Conservation (phyloP, 2,797 vertebrate species). For the Lepilemur septentrionalis region DNA sequence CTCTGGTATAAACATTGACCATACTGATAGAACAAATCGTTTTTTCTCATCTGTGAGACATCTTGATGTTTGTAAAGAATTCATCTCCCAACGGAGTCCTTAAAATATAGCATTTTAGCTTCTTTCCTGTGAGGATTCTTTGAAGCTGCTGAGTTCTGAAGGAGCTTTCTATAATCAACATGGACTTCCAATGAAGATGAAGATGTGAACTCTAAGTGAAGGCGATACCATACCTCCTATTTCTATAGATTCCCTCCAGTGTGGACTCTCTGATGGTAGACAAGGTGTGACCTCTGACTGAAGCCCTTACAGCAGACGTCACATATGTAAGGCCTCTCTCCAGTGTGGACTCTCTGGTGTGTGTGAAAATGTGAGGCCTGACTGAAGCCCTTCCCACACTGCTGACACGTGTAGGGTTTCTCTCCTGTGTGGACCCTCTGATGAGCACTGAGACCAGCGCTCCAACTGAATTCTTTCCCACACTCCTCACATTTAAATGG, state of each 20-base stretch:
- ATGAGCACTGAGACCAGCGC: slow-evolving; percentile 75
- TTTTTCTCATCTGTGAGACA: not conserved
- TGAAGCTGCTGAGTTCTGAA: not conserved
- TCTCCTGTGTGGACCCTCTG: slow-evolving; percentile 79
- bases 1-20: not conserved
- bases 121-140: not conserved
- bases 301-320: slow-evolving; percentile 71
- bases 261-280: slow-evolving; percentile 72
- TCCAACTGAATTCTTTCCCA: slow-evolving; percentile 79
- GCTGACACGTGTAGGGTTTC: slow-evolving; percentile 68
- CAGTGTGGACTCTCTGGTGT: slow-evolving; percentile 76
- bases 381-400: slow-evolving; percentile 79
- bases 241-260: not conserved
- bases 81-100: not conserved
- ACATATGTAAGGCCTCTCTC: slow-evolving; percentile 73
- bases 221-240: not conserved
- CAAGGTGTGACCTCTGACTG: slow-evolving; percentile 71
- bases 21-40: not conserved
- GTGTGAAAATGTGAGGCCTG: slow-evolving; percentile 78
- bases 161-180: not conserved
- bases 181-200: not conserved
- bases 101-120: not conserved
- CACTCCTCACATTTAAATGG: slow-evolving; percentile 78
- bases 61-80: not conserved
- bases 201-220: not conserved